Conservation (phyloP, 2,113 vertebrate genomes). For the Nycticryphes semicollaris region DNA sequence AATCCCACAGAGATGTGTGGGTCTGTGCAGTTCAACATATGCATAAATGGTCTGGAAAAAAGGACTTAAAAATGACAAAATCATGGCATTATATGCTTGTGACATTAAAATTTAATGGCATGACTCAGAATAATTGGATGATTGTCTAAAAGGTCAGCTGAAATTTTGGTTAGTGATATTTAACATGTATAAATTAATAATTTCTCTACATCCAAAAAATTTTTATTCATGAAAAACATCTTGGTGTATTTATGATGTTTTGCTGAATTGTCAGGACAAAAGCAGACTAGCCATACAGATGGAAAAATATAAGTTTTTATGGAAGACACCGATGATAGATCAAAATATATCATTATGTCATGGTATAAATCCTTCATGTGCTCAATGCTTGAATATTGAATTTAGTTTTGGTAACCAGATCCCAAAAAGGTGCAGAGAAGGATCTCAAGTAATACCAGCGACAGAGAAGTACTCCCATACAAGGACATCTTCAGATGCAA, state of each 20-base stretch:
- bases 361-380: background rate
- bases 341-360: background rate
- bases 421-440: background rate
- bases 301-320: background rate
- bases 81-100: background rate
- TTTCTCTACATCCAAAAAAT: background rate
- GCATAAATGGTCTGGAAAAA: background rate
- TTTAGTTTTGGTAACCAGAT: background rate
- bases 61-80: background rate
- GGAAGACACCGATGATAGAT: background rate
- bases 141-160: background rate
- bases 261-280: background rate
- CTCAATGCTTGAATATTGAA: background rate
- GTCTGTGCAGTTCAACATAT: background rate
- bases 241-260: background rate
- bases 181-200: background rate
- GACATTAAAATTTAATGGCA: background rate
- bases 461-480: background rate
- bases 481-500: background rate
- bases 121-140: background rate
- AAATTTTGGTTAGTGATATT: background rate
- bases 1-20: background rate
- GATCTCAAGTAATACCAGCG: background rate
- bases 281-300: background rate
- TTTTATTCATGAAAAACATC: background rate